Base-by-base conservation (phyloP, 2,113 vertebrate genomes). In the Kryptolebias marmoratus region DNA sequence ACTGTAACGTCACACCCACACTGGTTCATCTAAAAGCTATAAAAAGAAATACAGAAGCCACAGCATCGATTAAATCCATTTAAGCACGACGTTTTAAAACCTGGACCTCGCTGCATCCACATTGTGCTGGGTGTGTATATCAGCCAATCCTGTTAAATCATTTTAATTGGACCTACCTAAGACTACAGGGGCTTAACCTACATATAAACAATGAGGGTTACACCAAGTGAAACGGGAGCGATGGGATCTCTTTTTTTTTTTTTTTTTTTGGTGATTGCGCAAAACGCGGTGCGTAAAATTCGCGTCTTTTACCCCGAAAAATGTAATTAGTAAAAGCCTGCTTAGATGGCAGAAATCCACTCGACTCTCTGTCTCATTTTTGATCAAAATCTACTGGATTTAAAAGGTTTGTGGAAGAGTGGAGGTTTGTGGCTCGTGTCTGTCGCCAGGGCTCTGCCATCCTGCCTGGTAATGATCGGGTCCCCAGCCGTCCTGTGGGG, bases 381-480 rank as follows among this genome's bases (percentile, higher is more conserved):
- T 48, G 11, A 45, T 45, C 44, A 2, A 9, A 45, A 45, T 45
- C 10, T 13, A 45, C 11, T 45, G 10, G 44, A 13, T 45, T 39
- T 3, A 27, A n/a, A 2, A 13, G 13, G 56, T 11, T 61, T 75
- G 64, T n/a, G 4, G 2, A 70, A 2, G n/a, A 30, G 2, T 16
- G 27, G 1, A 56, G 15, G 27, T 30, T 39, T 28, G 45, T 36
- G 36, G 49, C 15, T 50, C 48, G 4, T 18, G 15, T 18, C 49
- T n/a, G 49, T 22, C 4, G 18, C 12, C 10, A 64, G 71, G 71
- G 82, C 70, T 80, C 56, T 90, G 87, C 84, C 90, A 91, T 74
- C 76, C 78, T 90, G 75, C 77, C 77, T 84, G 79, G 70, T 87
- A 36, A 76, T 84, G 67, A 68, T 77, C 72, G 75, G 82, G 69